phyloP scores from a whole-genome alignment of 2,888 invertebrate genomes.

The Pilophorus perplexus region DNA sequence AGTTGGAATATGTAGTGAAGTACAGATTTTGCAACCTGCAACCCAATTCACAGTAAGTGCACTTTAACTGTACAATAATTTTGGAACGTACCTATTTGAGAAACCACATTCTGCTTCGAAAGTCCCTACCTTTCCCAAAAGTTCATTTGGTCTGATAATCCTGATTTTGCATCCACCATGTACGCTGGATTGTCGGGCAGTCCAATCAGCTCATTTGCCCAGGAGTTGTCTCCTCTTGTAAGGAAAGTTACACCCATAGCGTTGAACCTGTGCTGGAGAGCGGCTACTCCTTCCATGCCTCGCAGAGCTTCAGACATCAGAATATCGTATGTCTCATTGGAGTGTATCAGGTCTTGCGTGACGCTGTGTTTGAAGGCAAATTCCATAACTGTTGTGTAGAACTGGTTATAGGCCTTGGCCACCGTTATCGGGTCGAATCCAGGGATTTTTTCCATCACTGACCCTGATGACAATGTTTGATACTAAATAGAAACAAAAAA shows the following conservation, averaged over 20 bases:
- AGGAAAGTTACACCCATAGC: slow-evolving; percentile 37
- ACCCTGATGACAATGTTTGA: too few species aligned
- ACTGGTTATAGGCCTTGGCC: too few species aligned
- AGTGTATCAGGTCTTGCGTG: slow-evolving; percentile 34
- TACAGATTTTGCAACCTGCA: slow-evolving; percentile 25
- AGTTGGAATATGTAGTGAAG: background rate
- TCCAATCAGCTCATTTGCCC: slow-evolving; percentile 40
- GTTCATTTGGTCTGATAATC: slow-evolving; percentile 32
- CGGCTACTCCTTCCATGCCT: slow-evolving; percentile 35
- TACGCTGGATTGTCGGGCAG: slow-evolving; percentile 40
- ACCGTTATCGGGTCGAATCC: too few species aligned
- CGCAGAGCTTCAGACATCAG: slow-evolving; percentile 38
- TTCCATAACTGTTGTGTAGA: background rate
- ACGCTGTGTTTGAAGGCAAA: background rate
- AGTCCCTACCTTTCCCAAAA: slow-evolving; percentile 18
- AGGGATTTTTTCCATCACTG: too few species aligned
- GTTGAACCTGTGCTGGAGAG: slow-evolving; percentile 44
- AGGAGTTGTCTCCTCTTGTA: slow-evolving; percentile 32
- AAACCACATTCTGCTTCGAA: too few species aligned
- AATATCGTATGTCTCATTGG: slow-evolving; percentile 40
- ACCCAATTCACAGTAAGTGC: too few species aligned
- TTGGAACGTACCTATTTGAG: too few species aligned
- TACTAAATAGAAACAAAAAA: too few species aligned
- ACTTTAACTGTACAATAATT: too few species aligned
- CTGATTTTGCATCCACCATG: slow-evolving; percentile 37